Conservation (phyloP, 1,140 invertebrate species). For the Drosophila mojavensis region DNA sequence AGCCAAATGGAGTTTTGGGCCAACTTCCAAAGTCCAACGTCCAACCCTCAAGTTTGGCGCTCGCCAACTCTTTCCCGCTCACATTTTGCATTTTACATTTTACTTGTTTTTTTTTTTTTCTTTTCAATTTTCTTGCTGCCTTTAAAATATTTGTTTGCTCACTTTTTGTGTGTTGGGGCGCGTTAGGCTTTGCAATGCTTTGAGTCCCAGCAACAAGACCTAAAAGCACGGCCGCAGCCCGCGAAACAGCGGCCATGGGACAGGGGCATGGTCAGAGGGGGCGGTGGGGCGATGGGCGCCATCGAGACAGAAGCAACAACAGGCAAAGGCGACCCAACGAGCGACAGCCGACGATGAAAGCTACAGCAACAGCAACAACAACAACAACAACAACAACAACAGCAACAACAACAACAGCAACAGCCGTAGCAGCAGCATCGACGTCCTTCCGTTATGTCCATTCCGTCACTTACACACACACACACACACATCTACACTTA, state of each 20-base stretch:
- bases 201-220: slow-evolving; percentile 34
- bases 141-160: slow-evolving; percentile 46
- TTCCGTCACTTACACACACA: slow-evolving; percentile 8
- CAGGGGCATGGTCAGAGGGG: no score
- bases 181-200: slow-evolving; percentile 32
- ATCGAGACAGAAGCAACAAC: slow-evolving; percentile 38
- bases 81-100: not conserved
- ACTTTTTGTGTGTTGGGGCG: slow-evolving; percentile 12
- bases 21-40: slow-evolving; percentile 27
- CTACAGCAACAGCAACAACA: slow-evolving; percentile 16
- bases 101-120: slow-evolving; percentile 1
- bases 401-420: not conserved
- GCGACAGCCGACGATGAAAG: slow-evolving; percentile 39
- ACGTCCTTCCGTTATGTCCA: slow-evolving; percentile 42
- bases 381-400: not conserved
- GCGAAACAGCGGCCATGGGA: not conserved
- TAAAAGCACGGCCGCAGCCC: not conserved
- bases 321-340: slow-evolving; percentile 34
- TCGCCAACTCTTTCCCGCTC: slow-evolving; percentile 29
- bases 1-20: slow-evolving; percentile 19
- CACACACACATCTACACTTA: not conserved
- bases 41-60: not conserved
- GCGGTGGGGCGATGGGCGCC: not conserved
- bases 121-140: slow-evolving; percentile 37
- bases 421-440: slow-evolving; percentile 11